Conservation (phyloP, 2,888 invertebrate species). For the Andrena trimmerana region DNA sequence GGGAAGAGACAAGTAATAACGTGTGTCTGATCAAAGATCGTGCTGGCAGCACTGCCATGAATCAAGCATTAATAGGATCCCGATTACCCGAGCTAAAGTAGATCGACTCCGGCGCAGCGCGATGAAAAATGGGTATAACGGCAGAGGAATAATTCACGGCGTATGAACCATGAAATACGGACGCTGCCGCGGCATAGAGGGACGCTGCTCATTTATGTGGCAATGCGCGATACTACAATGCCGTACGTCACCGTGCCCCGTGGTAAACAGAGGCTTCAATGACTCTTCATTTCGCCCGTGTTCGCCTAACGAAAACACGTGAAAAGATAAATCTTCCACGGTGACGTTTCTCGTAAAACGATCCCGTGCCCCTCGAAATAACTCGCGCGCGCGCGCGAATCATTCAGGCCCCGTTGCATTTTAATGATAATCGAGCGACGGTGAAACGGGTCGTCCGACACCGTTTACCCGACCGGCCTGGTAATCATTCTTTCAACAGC, state of each 20-base stretch:
- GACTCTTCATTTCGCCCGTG: conserved; percentile 4
- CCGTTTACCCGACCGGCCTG: conserved; percentile 2
- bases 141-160: conserved; percentile 33
- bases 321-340: background rate
- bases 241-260: background rate
- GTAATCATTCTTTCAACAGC: background rate
- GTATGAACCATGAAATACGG: conserved; percentile 32
- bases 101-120: conserved; percentile 5
- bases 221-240: background rate
- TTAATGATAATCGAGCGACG: background rate
- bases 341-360: background rate
- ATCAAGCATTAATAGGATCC: conserved; percentile 41
- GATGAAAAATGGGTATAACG: conserved; percentile 36
- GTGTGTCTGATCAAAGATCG: no score
- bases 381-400: background rate
- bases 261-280: conserved; percentile 1
- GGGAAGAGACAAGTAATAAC: no score
- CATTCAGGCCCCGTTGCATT: conserved; percentile 7
- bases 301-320: background rate
- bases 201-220: conserved; percentile 12
- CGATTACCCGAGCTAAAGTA: conserved; percentile 29
- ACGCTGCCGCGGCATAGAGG: background rate
- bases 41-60: conserved; percentile 3
- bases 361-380: background rate
- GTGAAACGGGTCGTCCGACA: background rate